These are phyloP conservation scores for Hystrix brachyura DNA, from an alignment of 2,113 vertebrate species.

Conservation along the genomic window DNA sequence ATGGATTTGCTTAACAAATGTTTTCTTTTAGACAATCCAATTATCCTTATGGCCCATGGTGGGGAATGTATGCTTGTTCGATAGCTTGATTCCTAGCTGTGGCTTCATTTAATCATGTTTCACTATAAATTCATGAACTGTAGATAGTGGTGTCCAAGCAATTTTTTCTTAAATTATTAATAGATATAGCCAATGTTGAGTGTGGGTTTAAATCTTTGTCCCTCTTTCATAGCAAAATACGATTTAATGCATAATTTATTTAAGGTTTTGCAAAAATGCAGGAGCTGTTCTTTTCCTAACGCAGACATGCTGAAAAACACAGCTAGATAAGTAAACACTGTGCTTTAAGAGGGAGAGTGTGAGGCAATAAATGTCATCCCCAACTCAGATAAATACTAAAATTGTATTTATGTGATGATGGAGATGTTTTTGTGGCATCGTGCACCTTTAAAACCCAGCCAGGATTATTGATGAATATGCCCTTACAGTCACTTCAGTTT, in stretches of 20 bases:
- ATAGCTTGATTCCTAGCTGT: conserved; percentile 69
- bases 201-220: conserved; percentile 77
- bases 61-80: conserved; percentile 44
- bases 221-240: conserved; percentile 57
- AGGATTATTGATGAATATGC: conserved; percentile 86
- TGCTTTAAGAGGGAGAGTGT: conserved; percentile 64
- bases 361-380: conserved; percentile 78
- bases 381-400: conserved; percentile 78
- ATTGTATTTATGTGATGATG: conserved; percentile 85
- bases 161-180: conserved; percentile 79
- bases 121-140: conserved; percentile 78
- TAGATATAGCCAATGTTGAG: conserved; percentile 65
- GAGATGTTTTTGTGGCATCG: conserved; percentile 78
- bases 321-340: conserved; percentile 55
- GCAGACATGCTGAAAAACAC: conserved; percentile 67
- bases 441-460: conserved; percentile 82
- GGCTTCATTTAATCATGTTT: conserved; percentile 82
- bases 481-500: conserved; percentile 81
- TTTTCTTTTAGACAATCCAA: conserved; percentile 83
- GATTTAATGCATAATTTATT: conserved; percentile 82
- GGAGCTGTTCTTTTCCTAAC: conserved; percentile 66
- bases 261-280: conserved; percentile 70
- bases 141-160: conserved; percentile 62
- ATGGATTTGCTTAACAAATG: conserved; percentile 84
- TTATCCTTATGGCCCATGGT: conserved; percentile 81